A percentile compares a stretch with the other conserved stretches of the same genome.
These are phyloP conservation scores for Coregonus suidteri DNA, from an alignment of 2,797 vertebrate species.

Conservation along the genomic window DNA sequence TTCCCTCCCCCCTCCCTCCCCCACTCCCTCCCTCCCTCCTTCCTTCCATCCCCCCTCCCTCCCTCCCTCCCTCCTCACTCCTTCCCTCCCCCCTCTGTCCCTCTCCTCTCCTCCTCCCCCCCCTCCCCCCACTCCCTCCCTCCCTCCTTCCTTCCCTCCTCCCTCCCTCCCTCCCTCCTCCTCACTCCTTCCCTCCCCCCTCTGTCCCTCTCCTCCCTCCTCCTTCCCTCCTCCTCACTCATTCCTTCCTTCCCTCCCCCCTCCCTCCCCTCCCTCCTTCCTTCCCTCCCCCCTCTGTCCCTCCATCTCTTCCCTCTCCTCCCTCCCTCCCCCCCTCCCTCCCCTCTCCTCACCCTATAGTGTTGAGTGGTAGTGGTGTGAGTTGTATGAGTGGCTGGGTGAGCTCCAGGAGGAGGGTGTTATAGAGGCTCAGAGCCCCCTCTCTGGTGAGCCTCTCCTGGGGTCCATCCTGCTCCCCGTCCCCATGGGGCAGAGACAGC, in stretches of 20 bases:
- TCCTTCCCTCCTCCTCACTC: neutral
- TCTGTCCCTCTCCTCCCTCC: too few species aligned
- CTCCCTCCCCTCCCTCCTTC: neutral
- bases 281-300: neutral
- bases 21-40: too few species aligned
- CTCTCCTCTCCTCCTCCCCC: too few species aligned
- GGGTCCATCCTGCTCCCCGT: conserved; percentile 24
- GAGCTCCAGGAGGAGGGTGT: conserved; percentile 74
- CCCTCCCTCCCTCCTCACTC: too few species aligned
- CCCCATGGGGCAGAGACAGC: conserved; percentile 62
- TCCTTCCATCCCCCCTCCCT: too few species aligned
- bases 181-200: too few species aligned
- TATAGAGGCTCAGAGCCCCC: conserved; percentile 74
- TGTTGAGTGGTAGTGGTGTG: conserved; percentile 60
- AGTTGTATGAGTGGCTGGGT: conserved; percentile 49
- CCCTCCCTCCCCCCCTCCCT: neutral
- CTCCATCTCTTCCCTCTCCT: neutral
- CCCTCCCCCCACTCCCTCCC: too few species aligned
- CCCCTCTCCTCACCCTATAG: conserved; percentile 75
- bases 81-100: too few species aligned
- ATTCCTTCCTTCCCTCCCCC: neutral
- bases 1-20: too few species aligned
- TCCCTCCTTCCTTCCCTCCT: too few species aligned
- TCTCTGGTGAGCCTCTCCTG: conserved; percentile 57
- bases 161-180: too few species aligned